Conservation (phyloP, 1,140 invertebrate genomes). For the Drosophila gunungcola region DNA sequence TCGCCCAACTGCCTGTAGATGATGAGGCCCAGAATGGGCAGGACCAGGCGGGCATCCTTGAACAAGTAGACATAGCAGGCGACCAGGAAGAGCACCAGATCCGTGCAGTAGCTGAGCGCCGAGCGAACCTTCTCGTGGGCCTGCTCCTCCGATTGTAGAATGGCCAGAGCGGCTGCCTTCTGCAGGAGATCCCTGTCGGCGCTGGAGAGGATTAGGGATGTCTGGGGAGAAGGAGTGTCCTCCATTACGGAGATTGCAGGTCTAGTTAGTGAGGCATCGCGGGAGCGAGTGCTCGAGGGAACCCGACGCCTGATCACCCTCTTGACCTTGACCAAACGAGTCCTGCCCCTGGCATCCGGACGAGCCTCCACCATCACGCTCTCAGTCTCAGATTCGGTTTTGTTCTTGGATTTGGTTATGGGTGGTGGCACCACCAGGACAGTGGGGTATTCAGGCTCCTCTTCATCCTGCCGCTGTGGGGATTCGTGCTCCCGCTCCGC, state of each 20-base stretch:
- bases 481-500: conserved; percentile 12
- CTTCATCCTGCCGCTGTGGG: neutral
- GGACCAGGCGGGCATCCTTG: conserved; percentile 90
- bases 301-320: conserved; percentile 69
- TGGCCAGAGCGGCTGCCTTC: conserved; percentile 50
- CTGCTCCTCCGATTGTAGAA: conserved; percentile 85
- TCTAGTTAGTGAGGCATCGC: conserved; percentile 69
- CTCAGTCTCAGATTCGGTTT: conserved; percentile 53
- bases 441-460: conserved; percentile 57
- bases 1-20: conserved; percentile 91
- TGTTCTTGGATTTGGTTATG: conserved; percentile 58
- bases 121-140: conserved; percentile 88
- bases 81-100: conserved; percentile 89
- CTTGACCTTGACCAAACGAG: conserved; percentile 77
- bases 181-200: conserved; percentile 59
- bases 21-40: conserved; percentile 90
- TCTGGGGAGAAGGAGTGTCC: conserved; percentile 11
- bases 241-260: conserved; percentile 13
- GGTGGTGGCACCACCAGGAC: conserved; percentile 63
- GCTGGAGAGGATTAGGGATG: conserved; percentile 41
- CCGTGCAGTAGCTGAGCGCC: conserved; percentile 89
- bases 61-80: conserved; percentile 92
- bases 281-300: conserved; percentile 73
- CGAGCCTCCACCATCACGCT: conserved; percentile 67
- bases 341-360: conserved; percentile 69